These are phyloP conservation scores for Netelia virgata DNA, from an alignment of 2,888 invertebrate genomes.

Conservation along the genomic window DNA sequence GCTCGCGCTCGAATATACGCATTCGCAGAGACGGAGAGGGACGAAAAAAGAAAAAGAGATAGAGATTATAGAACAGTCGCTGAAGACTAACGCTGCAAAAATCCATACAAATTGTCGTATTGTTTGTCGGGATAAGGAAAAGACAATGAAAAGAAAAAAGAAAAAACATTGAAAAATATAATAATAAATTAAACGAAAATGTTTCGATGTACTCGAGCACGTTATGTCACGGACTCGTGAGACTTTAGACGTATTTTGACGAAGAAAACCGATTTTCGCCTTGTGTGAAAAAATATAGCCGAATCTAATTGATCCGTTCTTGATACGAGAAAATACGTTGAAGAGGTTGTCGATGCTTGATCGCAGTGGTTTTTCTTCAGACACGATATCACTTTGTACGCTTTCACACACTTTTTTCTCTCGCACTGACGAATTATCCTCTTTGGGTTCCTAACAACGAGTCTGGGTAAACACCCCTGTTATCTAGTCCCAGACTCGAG, in stretches of 20 bases:
- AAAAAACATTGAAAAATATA: neutral
- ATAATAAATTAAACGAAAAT: neutral
- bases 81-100: constrained; percentile 80
- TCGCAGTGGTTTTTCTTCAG: constrained; percentile 23
- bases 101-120: constrained; percentile 81
- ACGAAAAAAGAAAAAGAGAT: constrained; percentile 10
- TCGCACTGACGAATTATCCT: constrained; percentile 4
- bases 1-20: constrained; percentile 20
- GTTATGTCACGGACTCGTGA: neutral
- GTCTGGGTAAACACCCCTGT: constrained; percentile 54
- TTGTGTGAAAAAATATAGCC: constrained; percentile 2
- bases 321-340: neutral
- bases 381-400: neutral
- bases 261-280: constrained; percentile 1
- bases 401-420: constrained; percentile 13
- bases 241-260: neutral
- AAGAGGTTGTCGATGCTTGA: constrained; percentile 23
- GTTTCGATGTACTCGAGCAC: neutral
- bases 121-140: constrained; percentile 42
- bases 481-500: constrained; percentile 31
- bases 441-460: constrained; percentile 48
- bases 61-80: constrained; percentile 71
- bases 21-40: constrained; percentile 7
- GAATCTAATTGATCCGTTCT: constrained; percentile 6
- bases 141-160: neutral